A percentile compares a stretch with the other conserved stretches of the same genome.
Evolutionary conservation across 2,113 vertebrate species (phyloP).

Genomic region (Mesembrinibis cayennensis): DNA sequence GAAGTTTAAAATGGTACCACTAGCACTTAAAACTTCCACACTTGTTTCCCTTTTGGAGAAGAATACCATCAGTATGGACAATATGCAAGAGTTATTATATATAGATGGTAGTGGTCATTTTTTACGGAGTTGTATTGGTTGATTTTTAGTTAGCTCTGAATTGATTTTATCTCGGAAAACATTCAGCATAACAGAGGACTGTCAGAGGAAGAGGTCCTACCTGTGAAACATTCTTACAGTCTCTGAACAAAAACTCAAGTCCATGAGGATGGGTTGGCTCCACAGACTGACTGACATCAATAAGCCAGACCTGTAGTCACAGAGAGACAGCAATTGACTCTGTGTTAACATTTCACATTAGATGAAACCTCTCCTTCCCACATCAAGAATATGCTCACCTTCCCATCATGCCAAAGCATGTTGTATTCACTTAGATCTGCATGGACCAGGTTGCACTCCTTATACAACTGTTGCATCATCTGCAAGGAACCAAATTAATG

Average conservation of each 20-base stretch:
- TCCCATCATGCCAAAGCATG: conserved; percentile 91
- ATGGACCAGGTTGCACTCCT: conserved; percentile 91
- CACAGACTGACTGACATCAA: conserved; percentile 96
- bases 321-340: not conserved
- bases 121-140: not conserved
- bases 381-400: conserved; percentile 63
- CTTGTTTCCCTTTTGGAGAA: not conserved
- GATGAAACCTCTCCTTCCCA: not conserved
- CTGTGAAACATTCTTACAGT: conserved; percentile 93
- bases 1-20: not conserved
- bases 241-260: conserved; percentile 93
- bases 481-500: conserved; percentile 44
- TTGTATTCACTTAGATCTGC: conserved; percentile 98
- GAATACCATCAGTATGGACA: not conserved
- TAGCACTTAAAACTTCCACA: too few species aligned
- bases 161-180: not conserved
- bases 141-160: not conserved
- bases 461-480: conserved; percentile 92
- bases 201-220: conserved; percentile 65
- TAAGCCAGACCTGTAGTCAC: conserved; percentile 88
- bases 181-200: not conserved
- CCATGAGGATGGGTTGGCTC: conserved; percentile 95
- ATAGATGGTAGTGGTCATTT: not conserved
- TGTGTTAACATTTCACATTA: not conserved
- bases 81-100: not conserved